Evolutionary conservation across 2,113 vertebrate genomes (phyloP), one percentile per base, ranked within the genome.

Genomic region (Reinhardtius hippoglossoides): DNA sequence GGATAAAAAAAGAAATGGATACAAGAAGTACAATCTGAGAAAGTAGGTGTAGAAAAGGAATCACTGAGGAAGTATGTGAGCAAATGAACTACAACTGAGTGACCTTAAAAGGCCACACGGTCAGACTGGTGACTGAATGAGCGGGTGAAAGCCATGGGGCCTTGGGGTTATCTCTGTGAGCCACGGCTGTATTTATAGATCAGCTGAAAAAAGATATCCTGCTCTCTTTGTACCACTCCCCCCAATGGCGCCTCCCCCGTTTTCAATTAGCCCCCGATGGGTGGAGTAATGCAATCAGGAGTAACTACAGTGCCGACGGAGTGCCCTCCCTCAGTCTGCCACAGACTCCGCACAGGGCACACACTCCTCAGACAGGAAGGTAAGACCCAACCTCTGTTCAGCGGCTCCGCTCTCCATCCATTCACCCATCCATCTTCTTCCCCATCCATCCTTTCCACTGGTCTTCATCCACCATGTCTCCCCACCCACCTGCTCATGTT

Each of bases 271-370:
- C 81, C 83, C 63, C 63, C 71, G 77, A 90, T 94, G 92, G 94
- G 94, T 91, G 92, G 93, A 90, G 93, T 92, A 92, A 93, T 85
- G 88, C 91, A 93, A 95, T 95, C 93, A 94, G 91, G 78, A 85
- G 87, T 88, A 64, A 90, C 70, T 88, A 81, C 66, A 86, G 76
- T 86, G 70, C 50, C 8, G 60, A 52, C 60, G 0, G 20, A 64
- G 61, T 57, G 71, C 71, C 62, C 5, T 21, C 37, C 63, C 78
- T 92, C 93, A 95, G 91, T 95, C 91, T 84, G 78, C 77, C 75
- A 48, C 83, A 91, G 93, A 92, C 93, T 92, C 91, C 60, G 70
- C 90, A 83, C 87, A 88, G 91, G 91, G 57, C 84, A 87, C 88
- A 85, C 78, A 87, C 89, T 91, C 85, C 89, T 89, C 87, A 87